A percentile compares a stretch with the other conserved stretches of the same genome.
phyloP scores from a whole-genome alignment of 2,113 vertebrate genomes.

The Entosphenus tridentatus region DNA sequence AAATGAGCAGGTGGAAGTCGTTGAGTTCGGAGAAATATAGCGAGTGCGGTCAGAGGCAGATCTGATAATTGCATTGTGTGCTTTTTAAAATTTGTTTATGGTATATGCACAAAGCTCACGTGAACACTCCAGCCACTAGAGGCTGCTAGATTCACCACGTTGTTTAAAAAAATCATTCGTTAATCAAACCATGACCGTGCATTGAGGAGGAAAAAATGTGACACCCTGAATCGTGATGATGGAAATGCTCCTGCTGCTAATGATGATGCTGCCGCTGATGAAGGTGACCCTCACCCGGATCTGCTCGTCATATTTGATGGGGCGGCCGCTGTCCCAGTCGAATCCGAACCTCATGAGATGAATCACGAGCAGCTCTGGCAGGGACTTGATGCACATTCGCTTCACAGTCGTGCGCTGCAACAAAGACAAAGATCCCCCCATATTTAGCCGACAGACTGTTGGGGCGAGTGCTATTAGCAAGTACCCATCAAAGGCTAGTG shows the following conservation, averaged over 20 bases:
- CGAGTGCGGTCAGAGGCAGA: not conserved
- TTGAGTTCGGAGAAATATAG: not conserved
- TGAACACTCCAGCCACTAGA: no score
- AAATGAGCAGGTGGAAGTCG: not conserved
- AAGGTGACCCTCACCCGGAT: constrained; percentile 41
- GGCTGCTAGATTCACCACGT: no score
- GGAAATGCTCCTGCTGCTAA: no score
- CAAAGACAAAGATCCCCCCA: constrained; percentile 11
- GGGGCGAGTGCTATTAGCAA: no score
- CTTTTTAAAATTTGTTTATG: no score
- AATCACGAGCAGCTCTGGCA: constrained; percentile 77
- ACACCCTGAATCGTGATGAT: no score
- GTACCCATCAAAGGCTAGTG: no score
- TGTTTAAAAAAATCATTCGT: no score
- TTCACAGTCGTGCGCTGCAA: constrained; percentile 87
- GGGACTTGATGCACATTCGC: constrained; percentile 78
- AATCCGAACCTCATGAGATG: constrained; percentile 98
- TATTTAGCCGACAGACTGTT: not conserved
- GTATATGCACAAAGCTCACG: no score
- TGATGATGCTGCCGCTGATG: not conserved
- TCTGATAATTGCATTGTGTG: not conserved
- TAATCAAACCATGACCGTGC: no score
- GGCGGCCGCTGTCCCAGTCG: constrained; percentile 93
- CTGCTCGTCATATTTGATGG: constrained; percentile 96
- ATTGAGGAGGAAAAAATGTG: no score